These are phyloP conservation scores for Acropora yongei DNA, from an alignment of 64 coral and sea anemone species.

Conservation along the genomic window DNA sequence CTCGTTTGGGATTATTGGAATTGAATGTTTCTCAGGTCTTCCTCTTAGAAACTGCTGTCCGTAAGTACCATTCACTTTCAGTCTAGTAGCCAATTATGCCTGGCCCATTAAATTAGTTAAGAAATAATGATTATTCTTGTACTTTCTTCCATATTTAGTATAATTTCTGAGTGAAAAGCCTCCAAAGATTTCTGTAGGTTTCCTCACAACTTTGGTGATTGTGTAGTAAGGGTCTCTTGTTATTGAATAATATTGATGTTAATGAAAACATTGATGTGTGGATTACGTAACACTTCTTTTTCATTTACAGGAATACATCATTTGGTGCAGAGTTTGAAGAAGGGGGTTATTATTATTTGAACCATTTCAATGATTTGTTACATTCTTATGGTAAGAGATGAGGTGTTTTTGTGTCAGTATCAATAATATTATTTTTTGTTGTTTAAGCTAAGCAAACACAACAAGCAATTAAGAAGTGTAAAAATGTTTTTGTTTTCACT, in stretches of 20 bases:
- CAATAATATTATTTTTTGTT: neutral
- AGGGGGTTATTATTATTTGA: constrained; percentile 94
- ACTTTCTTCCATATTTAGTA: too few relatives aligned
- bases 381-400: constrained; percentile 81
- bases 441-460: neutral
- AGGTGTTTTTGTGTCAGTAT: neutral
- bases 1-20: constrained; percentile 91
- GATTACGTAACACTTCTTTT: neutral
- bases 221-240: too few relatives aligned
- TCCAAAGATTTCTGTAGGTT: too few relatives aligned
- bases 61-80: constrained; percentile 48
- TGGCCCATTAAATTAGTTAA: too few relatives aligned
- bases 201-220: too few relatives aligned
- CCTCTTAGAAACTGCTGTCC: constrained; percentile 84
- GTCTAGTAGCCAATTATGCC: neutral
- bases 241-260: too few relatives aligned
- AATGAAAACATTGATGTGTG: too few relatives aligned
- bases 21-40: constrained; percentile 90
- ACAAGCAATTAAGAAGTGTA: neutral
- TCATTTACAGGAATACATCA: constrained; percentile 68
- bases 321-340: constrained; percentile 66
- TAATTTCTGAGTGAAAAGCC: too few relatives aligned
- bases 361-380: constrained; percentile 87
- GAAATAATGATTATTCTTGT: too few relatives aligned
- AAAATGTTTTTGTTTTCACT: neutral